Evolutionary conservation across 2,797 vertebrate species (phyloP).

Genomic region (Mormyrops boulengeri): DNA sequence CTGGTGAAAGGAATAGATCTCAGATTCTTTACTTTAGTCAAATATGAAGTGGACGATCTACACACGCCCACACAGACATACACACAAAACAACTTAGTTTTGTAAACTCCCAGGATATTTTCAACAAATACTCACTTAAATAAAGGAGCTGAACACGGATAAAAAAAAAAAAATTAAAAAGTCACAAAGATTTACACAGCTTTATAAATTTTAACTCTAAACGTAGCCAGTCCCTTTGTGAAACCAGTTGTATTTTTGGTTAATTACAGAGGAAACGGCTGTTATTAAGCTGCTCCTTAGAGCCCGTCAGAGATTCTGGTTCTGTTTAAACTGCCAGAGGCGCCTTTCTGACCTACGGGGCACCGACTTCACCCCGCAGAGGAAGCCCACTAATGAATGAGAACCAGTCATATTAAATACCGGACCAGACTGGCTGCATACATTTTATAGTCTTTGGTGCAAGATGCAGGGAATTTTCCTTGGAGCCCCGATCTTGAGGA

Average conservation of each 20-base stretch:
- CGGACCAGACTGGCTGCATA: background rate
- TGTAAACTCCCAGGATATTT: background rate
- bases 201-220: constrained; percentile 25
- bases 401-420: background rate
- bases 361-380: constrained; percentile 28
- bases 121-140: background rate
- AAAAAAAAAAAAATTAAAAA: constrained; percentile 8
- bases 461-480: background rate
- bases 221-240: constrained; percentile 28
- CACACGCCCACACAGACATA: background rate
- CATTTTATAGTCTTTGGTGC: background rate
- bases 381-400: constrained; percentile 30
- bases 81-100: background rate
- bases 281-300: constrained; percentile 58
- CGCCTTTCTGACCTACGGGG: constrained; percentile 30
- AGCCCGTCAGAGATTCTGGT: constrained; percentile 51
- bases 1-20: background rate
- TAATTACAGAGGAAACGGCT: constrained; percentile 63
- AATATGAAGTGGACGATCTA: background rate
- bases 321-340: constrained; percentile 23
- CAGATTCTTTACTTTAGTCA: background rate
- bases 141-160: background rate
- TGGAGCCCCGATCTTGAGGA: background rate
- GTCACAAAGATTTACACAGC: constrained; percentile 11
- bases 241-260: constrained; percentile 58